Percentiles rank a stretch among this genome's conserved stretches.
Conservation (phyloP, 2,113 vertebrate genomes). For the Misgurnus mizolepis region DNA sequence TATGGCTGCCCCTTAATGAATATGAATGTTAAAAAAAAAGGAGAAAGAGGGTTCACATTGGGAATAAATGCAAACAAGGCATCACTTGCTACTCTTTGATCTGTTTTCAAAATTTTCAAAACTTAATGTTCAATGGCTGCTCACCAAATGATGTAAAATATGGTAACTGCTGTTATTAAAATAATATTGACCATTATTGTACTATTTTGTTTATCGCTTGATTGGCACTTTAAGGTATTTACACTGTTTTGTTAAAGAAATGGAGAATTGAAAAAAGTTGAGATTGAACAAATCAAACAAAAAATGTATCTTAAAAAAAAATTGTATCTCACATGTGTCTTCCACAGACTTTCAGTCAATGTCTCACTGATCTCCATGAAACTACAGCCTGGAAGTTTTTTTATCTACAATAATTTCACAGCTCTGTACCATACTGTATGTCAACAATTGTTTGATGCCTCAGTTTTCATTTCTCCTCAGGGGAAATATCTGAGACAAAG, state of each 20-base stretch:
- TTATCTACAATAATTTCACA: not conserved
- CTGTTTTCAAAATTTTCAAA: not conserved
- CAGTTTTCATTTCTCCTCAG: not conserved
- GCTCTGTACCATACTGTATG: not conserved
- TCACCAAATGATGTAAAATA: not conserved
- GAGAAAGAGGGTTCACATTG: not conserved
- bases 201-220: not conserved
- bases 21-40: conserved; percentile 26
- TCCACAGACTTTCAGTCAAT: no score
- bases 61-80: conserved; percentile 27
- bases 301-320: no score
- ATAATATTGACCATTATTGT: not conserved
- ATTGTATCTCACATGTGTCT: no score
- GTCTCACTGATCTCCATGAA: no score
- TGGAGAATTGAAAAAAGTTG: no score
- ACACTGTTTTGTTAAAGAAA: no score
- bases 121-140: conserved; percentile 4
- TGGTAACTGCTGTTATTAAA: not conserved
- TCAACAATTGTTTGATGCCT: not conserved
- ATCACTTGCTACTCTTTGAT: conserved; percentile 4
- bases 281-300: no score
- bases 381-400: not conserved
- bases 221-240: no score
- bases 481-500: not conserved
- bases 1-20: conserved; percentile 22